Conservation (phyloP, 2,797 vertebrate species). For the Phataginus tricuspis region DNA sequence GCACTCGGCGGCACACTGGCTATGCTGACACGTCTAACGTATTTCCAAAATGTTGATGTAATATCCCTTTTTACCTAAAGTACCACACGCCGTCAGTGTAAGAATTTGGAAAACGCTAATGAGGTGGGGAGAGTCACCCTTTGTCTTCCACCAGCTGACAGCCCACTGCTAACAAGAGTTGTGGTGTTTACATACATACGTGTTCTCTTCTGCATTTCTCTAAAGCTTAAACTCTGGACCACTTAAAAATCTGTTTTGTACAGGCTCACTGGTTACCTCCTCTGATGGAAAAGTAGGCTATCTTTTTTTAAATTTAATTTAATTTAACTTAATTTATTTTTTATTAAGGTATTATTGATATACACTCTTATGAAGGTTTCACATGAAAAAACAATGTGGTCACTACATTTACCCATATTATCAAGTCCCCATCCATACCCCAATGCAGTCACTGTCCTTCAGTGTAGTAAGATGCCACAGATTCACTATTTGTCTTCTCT, state of each 20-base stretch:
- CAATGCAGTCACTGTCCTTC: too few relatives aligned
- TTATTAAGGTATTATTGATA: too few relatives aligned
- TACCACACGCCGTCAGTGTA: too few relatives aligned
- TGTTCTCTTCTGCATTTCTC: not conserved
- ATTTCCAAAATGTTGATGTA: not conserved
- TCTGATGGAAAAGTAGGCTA: not conserved
- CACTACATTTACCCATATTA: too few relatives aligned
- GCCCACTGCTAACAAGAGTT: not conserved
- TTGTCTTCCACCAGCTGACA: not conserved
- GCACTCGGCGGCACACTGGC: accelerated
- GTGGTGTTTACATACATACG: not conserved
- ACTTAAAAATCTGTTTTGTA: not conserved
- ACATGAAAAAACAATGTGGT: too few relatives aligned
- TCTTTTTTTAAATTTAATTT: not conserved
- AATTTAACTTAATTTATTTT: too few relatives aligned
- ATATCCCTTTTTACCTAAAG: not conserved
- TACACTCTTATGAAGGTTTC: too few relatives aligned
- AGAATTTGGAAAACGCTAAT: not conserved
- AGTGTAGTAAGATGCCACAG: too few relatives aligned
- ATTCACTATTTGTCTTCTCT: too few relatives aligned
- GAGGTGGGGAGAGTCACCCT: accelerated
- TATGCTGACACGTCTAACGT: not conserved
- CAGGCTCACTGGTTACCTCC: not conserved
- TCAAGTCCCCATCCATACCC: too few relatives aligned
- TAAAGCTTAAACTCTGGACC: not conserved